A percentile compares a stretch with the other conserved stretches of the same genome.
Evolutionary conservation across 2,888 invertebrate species (phyloP).

Genomic region (Papilio demoleus): DNA sequence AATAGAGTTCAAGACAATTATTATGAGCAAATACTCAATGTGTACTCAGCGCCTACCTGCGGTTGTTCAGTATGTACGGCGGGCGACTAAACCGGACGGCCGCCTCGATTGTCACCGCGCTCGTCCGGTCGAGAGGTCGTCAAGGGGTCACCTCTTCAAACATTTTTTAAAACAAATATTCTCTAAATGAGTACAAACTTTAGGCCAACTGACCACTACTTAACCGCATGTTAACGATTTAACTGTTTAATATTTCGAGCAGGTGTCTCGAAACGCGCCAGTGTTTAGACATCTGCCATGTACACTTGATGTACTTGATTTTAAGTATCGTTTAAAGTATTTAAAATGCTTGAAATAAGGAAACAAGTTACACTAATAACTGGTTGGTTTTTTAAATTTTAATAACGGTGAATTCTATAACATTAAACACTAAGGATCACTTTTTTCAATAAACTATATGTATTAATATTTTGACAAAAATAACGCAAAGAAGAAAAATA

Average conservation of each 20-base stretch:
- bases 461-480: too few relatives aligned
- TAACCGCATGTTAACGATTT: slow-evolving; percentile 44
- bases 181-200: slow-evolving; percentile 46
- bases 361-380: neutral
- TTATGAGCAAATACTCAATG: neutral
- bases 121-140: slow-evolving; percentile 54
- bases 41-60: slow-evolving; percentile 32
- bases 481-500: too few relatives aligned
- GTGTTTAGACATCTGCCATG: slow-evolving; percentile 45
- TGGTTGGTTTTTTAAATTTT: neutral
- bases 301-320: slow-evolving; percentile 31
- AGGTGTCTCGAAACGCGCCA: slow-evolving; percentile 48
- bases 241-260: slow-evolving; percentile 53
- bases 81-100: slow-evolving; percentile 48
- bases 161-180: slow-evolving; percentile 48
- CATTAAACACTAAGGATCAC: neutral
- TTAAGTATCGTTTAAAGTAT: slow-evolving; percentile 10
- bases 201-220: slow-evolving; percentile 44
- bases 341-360: slow-evolving; percentile 10
- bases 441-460: too few relatives aligned
- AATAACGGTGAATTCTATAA: neutral
- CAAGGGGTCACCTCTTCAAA: slow-evolving; percentile 52
- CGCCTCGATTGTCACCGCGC: slow-evolving; percentile 48
- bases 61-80: slow-evolving; percentile 37
- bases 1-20: slow-evolving; percentile 20